Evolutionary conservation across 2,888 invertebrate genomes (phyloP), one percentile per base, ranked within the genome.

Genomic region (Uloborus plumipes): DNA sequence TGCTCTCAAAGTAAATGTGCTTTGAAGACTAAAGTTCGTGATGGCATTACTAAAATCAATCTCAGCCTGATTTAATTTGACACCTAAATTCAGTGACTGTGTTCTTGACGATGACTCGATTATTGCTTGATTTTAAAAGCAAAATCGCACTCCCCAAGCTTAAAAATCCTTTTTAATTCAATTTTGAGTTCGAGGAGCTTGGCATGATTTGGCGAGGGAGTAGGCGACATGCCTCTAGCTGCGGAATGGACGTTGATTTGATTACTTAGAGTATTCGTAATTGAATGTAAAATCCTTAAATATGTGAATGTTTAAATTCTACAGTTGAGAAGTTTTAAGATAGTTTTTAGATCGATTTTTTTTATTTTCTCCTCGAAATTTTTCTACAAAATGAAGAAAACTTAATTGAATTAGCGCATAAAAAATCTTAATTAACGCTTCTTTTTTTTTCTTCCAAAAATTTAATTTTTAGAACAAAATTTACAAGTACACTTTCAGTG

Each of bases 111-210:
- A 15, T 49, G 49, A 64, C 70, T 70, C 71, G 70, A 78, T 78
- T 70, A 77, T 77, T 69, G 62, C 71, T 65, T 78, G 77, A 71
- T 78, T 70, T 65, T 74, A 58, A 74, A 50, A 74, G 80, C 64
- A 74, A 74, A 39, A 74, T 67, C 59, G 55, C 39, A 39, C 51
- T 50, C 39, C 13, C 39, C 22, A 66, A 61, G 80, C 74, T 74
- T 74, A 49, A 69, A 80, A 80, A 73, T 74, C 80, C 77, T 74
- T 74, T 65, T 80, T 80, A 80, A 80, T 80, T 80, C 72, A 69
- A 80, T 80, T 80, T 80, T 31, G 26, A 39, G 39, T 39, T 39
- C 6, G 39, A 39, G 39, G 39, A 39, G 39, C 18, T 58, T 58
- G 18, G 18, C 9, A 58, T 22, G 58, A 58, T 58, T 20, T 58